Conservation (phyloP, 1,140 invertebrate species). For the Delia radicum region DNA sequence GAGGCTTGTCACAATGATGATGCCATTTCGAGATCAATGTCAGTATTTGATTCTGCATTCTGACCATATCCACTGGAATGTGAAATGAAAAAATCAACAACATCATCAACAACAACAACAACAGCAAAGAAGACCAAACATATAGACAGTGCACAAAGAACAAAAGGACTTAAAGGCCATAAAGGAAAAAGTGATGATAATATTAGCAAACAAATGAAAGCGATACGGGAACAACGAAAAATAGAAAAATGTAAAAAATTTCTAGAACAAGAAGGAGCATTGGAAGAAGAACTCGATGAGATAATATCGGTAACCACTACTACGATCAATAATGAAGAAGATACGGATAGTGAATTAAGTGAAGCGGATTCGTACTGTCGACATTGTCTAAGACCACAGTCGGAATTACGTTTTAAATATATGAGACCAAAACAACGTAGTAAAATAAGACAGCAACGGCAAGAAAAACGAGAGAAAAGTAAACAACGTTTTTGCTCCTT, state of each 20-base stretch:
- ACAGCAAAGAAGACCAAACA: slow-evolving; percentile 29
- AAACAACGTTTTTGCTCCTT: slow-evolving; percentile 23
- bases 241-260: slow-evolving; percentile 11
- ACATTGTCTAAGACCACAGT: slow-evolving; percentile 44
- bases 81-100: slow-evolving; percentile 39
- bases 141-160: background rate
- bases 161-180: background rate
- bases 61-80: slow-evolving; percentile 64
- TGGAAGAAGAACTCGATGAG: slow-evolving; percentile 28
- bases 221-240: slow-evolving; percentile 28
- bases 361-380: slow-evolving; percentile 34
- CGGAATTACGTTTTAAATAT: slow-evolving; percentile 33
- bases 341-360: slow-evolving; percentile 20
- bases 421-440: slow-evolving; percentile 28
- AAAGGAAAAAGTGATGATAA: slow-evolving; percentile 13
- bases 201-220: background rate
- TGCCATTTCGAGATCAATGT: slow-evolving; percentile 81
- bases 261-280: slow-evolving; percentile 15
- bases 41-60: slow-evolving; percentile 83
- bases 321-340: background rate
- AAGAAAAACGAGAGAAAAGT: slow-evolving; percentile 13
- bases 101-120: slow-evolving; percentile 20
- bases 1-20: slow-evolving; percentile 83
- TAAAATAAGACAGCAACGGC: slow-evolving; percentile 34
- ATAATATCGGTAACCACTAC: slow-evolving; percentile 29